Evolutionary conservation across 2,113 vertebrate genomes (phyloP), one percentile per base, ranked within the genome.

Genomic region (Daphoenositta chrysoptera): DNA sequence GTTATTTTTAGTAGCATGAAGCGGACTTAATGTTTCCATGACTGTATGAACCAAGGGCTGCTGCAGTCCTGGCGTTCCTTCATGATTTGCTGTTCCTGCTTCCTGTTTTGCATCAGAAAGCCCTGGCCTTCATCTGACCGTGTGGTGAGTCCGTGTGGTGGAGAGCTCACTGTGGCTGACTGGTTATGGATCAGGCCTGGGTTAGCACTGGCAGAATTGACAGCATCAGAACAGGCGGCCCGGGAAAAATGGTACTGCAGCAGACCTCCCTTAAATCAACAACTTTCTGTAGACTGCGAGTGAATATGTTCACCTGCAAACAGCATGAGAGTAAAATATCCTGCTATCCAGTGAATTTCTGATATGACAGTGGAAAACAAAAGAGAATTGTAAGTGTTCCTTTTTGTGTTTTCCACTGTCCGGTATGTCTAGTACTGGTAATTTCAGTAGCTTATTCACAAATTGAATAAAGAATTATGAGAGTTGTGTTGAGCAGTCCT

Each of bases 71-170:
- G 70, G 66, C 87, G 75, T 97, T 94, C 87, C 90, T 90, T 83
- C 42, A 7, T 72, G 87, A 92, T 95, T 94, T 94, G 82, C 90
- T 96, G 78, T 85, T 93, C 77, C 79, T 91, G 65, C 26, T 94
- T 84, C 89, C 77, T 82, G 42, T 78, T 87, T 39, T 57, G 44
- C 42, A 20, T 54, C 40, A 18, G 60, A 63, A 68, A 64, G 44
- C 51, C 9, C n/a, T 79, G 82, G 84, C 78, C 45, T 93, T 87
- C 81, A 58, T 78, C 33, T 84, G 72, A 75, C 27, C 3, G 2
- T 5, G 23, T 18, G 37, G 56, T 0, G 1, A 87, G 57, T 51
- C 72, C 33, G 2, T 76, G 75, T 69, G 48, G 65, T 56, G 28
- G 20, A 33, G 70, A 31, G 40, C 48, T 91, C 53, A 10, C 51